A percentile compares a stretch with the other conserved stretches of the same genome.
Evolutionary conservation across 2,797 vertebrate species (phyloP).

Genomic region (Pseudocheirus occidentalis): DNA sequence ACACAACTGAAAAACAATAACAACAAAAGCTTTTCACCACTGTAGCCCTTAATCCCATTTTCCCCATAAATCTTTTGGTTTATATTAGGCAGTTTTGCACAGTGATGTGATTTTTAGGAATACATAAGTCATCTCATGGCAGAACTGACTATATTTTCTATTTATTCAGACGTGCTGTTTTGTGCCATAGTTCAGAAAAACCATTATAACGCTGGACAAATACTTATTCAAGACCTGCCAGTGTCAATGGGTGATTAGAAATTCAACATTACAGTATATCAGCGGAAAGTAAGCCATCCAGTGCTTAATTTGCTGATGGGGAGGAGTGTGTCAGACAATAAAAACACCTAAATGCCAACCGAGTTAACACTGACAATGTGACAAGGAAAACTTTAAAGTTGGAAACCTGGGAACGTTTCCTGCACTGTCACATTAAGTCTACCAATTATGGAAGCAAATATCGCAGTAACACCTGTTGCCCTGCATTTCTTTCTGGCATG

Average conservation of each 20-base stretch:
- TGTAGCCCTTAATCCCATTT: background rate
- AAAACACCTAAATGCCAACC: constrained; percentile 15
- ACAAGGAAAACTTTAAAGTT: constrained; percentile 34
- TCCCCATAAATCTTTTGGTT: background rate
- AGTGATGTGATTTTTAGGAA: background rate
- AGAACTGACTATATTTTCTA: background rate
- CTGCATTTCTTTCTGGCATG: background rate
- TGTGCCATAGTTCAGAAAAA: background rate
- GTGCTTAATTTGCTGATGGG: background rate
- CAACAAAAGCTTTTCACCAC: background rate
- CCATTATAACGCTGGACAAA: background rate
- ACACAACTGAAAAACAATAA: background rate
- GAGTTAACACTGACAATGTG: constrained; percentile 37
- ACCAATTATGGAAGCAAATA: constrained; percentile 29
- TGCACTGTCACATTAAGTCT: constrained; percentile 39
- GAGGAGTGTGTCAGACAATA: constrained; percentile 27
- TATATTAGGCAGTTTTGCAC: background rate
- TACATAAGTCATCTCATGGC: background rate
- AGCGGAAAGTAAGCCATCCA: constrained; percentile 41
- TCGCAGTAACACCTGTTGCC: constrained; percentile 45
- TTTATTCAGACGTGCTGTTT: background rate
- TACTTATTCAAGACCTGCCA: constrained; percentile 1
- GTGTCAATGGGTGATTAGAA: constrained; percentile 21
- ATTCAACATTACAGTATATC: background rate
- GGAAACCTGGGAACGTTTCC: constrained; percentile 39